These are phyloP conservation scores for Agrenia bidenticulata DNA, from an alignment of 2,888 invertebrate genomes.

Conservation along the genomic window DNA sequence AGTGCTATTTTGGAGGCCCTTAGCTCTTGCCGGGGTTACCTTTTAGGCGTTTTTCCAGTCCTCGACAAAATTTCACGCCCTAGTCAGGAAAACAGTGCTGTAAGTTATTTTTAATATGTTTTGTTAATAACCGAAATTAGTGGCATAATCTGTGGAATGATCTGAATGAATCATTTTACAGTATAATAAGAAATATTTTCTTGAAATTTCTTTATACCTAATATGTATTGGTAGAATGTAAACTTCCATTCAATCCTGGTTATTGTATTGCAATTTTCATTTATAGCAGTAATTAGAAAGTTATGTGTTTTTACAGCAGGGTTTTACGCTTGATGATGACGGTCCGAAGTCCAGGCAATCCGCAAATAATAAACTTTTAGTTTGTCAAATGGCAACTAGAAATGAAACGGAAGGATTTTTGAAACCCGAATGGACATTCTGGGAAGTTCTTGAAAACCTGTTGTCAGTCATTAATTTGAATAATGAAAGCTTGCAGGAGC, in stretches of 20 bases:
- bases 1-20: slow-evolving; percentile 50
- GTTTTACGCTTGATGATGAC: slow-evolving; percentile 50
- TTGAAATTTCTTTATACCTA: too few species aligned
- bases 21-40: slow-evolving; percentile 49
- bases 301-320: slow-evolving; percentile 34
- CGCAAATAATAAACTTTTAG: slow-evolving; percentile 48
- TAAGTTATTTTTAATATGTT: slow-evolving; percentile 24
- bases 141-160: background rate
- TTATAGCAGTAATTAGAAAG: too few species aligned
- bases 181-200: too few species aligned
- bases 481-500: slow-evolving; percentile 63
- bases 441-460: slow-evolving; percentile 79
- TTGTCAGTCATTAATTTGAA: slow-evolving; percentile 80
- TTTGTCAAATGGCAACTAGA: slow-evolving; percentile 50
- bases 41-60: slow-evolving; percentile 51
- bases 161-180: too few species aligned
- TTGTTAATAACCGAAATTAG: background rate
- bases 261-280: too few species aligned
- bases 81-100: slow-evolving; percentile 50
- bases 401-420: slow-evolving; percentile 46
- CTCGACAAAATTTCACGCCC: slow-evolving; percentile 47
- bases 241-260: too few species aligned
- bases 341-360: slow-evolving; percentile 49
- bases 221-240: too few species aligned
- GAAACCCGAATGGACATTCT: slow-evolving; percentile 64